Evolutionary conservation across 2,888 invertebrate genomes (phyloP).

Genomic region (Limenitis camilla): DNA sequence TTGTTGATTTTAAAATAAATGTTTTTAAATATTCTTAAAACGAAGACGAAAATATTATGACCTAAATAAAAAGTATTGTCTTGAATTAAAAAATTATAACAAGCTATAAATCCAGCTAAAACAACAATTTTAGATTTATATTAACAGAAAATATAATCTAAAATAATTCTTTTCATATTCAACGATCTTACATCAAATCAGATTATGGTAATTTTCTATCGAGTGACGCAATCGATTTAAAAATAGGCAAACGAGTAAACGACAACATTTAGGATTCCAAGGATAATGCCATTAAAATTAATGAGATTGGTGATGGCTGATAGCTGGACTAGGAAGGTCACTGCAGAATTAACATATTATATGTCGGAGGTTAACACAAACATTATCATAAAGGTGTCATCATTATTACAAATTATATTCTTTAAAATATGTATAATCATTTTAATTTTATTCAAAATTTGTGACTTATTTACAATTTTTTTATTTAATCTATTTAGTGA

Average conservation of each 20-base stretch:
- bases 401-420: not conserved
- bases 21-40: no score
- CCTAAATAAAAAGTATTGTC: no score
- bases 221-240: not conserved
- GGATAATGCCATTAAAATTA: slow-evolving; percentile 37
- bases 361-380: slow-evolving; percentile 12
- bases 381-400: not conserved
- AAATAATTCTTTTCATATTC: no score
- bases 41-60: no score
- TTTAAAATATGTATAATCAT: not conserved
- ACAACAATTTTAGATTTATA: no score
- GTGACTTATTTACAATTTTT: no score
- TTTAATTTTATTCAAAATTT: no score
- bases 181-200: not conserved
- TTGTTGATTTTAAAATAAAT: no score
- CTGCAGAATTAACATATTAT: slow-evolving; percentile 22
- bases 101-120: no score
- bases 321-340: slow-evolving; percentile 20
- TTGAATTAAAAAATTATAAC: no score
- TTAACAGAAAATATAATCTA: no score
- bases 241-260: slow-evolving; percentile 23
- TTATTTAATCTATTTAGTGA: no score
- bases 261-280: slow-evolving; percentile 39
- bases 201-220: not conserved
- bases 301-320: slow-evolving; percentile 29